These are phyloP conservation scores for Andrena hattorfiana DNA, from an alignment of 2,888 invertebrate genomes.

Conservation along the genomic window DNA sequence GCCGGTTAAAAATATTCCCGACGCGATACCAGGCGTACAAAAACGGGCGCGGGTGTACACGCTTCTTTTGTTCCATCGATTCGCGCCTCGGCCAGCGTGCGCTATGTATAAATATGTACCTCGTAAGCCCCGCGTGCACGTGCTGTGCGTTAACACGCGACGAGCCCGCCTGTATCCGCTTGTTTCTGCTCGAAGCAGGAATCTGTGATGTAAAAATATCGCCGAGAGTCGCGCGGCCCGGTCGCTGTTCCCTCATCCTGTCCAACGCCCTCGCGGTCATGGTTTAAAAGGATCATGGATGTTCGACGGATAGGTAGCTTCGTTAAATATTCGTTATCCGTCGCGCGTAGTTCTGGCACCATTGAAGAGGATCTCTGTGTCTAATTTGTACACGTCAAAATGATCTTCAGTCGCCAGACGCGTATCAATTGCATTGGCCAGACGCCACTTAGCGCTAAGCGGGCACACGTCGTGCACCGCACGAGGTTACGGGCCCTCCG, in stretches of 20 bases:
- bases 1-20: conserved; percentile 54
- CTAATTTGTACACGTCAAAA: conserved; percentile 5
- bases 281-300: background rate
- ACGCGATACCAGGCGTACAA: conserved; percentile 39
- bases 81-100: conserved; percentile 31
- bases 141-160: conserved; percentile 55
- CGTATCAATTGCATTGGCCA: conserved; percentile 64
- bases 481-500: conserved; percentile 13
- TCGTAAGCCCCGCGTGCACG: conserved; percentile 46
- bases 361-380: background rate
- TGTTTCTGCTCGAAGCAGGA: conserved; percentile 39
- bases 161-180: conserved; percentile 28
- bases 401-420: conserved; percentile 33
- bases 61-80: conserved; percentile 62
- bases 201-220: conserved; percentile 61
- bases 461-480: background rate
- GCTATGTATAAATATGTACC: conserved; percentile 60
- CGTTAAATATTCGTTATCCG: background rate
- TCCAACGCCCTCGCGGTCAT: background rate
- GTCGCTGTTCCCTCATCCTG: background rate
- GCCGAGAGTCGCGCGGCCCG: background rate
- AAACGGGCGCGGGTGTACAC: conserved; percentile 41
- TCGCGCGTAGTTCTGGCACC: background rate
- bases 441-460: conserved; percentile 60
- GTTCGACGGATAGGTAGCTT: background rate